phyloP scores from a whole-genome alignment of 2,797 vertebrate genomes.

The Acrocephalus scirpaceus region DNA sequence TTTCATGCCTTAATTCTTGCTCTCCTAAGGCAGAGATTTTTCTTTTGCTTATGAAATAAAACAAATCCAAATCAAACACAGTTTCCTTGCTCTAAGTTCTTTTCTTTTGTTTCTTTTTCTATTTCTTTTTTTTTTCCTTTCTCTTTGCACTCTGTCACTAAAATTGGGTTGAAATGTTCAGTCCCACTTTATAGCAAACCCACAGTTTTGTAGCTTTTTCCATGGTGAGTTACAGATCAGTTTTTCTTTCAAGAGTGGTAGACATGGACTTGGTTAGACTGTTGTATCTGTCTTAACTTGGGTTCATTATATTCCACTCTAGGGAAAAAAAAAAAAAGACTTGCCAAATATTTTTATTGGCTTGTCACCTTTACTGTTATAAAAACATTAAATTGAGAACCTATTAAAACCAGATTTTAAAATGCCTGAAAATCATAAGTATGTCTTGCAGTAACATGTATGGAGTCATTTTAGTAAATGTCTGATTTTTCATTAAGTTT shows the following conservation, averaged over 20 bases:
- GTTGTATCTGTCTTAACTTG: slow-evolving; percentile 63
- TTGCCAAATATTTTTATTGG: slow-evolving; percentile 78
- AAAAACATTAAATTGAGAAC: slow-evolving; percentile 62
- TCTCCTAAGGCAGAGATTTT: background rate
- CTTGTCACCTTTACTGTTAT: slow-evolving; percentile 70
- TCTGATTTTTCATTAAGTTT: slow-evolving; percentile 30
- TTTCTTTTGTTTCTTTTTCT: background rate
- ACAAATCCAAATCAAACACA: slow-evolving; percentile 26
- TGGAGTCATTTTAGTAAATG: background rate
- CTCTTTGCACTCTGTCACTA: background rate
- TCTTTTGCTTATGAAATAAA: slow-evolving; percentile 27
- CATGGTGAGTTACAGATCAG: slow-evolving; percentile 57
- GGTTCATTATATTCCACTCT: slow-evolving; percentile 64
- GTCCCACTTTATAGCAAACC: slow-evolving; percentile 55
- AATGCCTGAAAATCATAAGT: slow-evolving; percentile 34
- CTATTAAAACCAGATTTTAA: slow-evolving; percentile 75
- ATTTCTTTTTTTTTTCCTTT: background rate
- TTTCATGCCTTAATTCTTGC: background rate
- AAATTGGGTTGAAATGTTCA: slow-evolving; percentile 33
- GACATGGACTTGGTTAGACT: slow-evolving; percentile 28
- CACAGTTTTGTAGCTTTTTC: slow-evolving; percentile 55
- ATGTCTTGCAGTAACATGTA: background rate
- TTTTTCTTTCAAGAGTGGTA: slow-evolving; percentile 68
- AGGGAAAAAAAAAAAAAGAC: slow-evolving; percentile 65
- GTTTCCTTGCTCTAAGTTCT: background rate